These are phyloP conservation scores for Acanthopagrus latus DNA, from an alignment of 2,797 vertebrate genomes.

Conservation along the genomic window DNA sequence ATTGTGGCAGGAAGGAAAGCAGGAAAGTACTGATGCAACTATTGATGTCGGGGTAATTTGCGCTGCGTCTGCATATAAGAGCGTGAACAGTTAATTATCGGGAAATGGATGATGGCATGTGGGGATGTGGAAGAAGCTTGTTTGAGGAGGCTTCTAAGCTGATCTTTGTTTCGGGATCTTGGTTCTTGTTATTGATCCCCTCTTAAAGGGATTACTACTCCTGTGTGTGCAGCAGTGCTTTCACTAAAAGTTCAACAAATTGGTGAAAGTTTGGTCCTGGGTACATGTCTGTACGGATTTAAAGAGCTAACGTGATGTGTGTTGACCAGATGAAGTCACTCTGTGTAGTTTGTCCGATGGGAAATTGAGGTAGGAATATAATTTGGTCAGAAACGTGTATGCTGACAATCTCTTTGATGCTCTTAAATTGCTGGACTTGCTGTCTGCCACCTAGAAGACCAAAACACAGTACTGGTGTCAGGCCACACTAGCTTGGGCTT, in stretches of 20 bases:
- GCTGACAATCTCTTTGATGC: not conserved
- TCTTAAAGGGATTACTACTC: conserved; percentile 30
- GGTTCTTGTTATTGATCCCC: conserved; percentile 39
- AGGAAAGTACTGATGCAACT: conserved; percentile 29
- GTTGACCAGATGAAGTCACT: conserved; percentile 4
- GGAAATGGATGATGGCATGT: conserved; percentile 44
- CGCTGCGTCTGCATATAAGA: conserved; percentile 41
- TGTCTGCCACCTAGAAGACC: not conserved
- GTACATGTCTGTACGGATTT: not conserved
- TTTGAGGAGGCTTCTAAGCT: conserved; percentile 28
- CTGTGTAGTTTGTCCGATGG: not conserved
- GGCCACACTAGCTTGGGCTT: not conserved
- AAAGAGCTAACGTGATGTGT: not conserved
- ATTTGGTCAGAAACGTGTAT: not conserved
- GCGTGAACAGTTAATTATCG: conserved; percentile 53
- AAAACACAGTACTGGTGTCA: not conserved
- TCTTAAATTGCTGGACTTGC: not conserved
- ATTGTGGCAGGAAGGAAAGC: conserved; percentile 22
- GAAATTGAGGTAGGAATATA: not conserved
- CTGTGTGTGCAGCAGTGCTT: not conserved
- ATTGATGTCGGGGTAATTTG: conserved; percentile 28
- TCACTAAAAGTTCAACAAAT: not conserved
- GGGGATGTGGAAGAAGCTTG: conserved; percentile 13
- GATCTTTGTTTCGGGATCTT: conserved; percentile 24
- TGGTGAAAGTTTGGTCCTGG: not conserved